Evolutionary conservation across 2,113 vertebrate genomes (phyloP).

Genomic region (Hyla sarda): DNA sequence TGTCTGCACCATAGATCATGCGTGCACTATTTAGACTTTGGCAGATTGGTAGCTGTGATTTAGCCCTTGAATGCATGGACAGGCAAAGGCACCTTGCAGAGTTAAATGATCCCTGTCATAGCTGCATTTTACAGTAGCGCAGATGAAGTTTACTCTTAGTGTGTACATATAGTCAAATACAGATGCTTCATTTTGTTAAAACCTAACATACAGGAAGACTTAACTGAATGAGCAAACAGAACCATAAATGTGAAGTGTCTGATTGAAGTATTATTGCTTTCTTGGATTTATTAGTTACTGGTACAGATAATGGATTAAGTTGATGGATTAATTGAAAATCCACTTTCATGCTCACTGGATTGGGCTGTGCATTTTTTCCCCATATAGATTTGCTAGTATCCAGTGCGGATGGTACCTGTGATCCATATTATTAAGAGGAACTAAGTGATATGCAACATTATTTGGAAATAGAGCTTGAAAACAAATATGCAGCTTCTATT

Average conservation of each 20-base stretch:
- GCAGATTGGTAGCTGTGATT: neutral
- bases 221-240: neutral
- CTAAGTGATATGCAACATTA: too few relatives aligned
- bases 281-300: neutral
- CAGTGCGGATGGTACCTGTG: too few relatives aligned
- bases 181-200: neutral
- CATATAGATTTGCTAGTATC: neutral
- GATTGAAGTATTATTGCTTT: neutral
- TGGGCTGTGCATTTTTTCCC: neutral
- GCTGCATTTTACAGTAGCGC: neutral
- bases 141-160: neutral
- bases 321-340: neutral
- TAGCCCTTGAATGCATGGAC: slow-evolving; percentile 1
- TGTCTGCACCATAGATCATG: neutral
- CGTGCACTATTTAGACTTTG: neutral
- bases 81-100: slow-evolving; percentile 1
- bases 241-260: neutral
- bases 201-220: neutral
- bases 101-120: neutral
- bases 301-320: too few relatives aligned
- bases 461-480: too few relatives aligned
- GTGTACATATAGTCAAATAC: neutral
- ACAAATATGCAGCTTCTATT: neutral
- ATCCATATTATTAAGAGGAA: too few relatives aligned
- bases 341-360: neutral